phyloP scores from a whole-genome alignment of 2,888 invertebrate genomes.

The Andrena trimmerana region DNA sequence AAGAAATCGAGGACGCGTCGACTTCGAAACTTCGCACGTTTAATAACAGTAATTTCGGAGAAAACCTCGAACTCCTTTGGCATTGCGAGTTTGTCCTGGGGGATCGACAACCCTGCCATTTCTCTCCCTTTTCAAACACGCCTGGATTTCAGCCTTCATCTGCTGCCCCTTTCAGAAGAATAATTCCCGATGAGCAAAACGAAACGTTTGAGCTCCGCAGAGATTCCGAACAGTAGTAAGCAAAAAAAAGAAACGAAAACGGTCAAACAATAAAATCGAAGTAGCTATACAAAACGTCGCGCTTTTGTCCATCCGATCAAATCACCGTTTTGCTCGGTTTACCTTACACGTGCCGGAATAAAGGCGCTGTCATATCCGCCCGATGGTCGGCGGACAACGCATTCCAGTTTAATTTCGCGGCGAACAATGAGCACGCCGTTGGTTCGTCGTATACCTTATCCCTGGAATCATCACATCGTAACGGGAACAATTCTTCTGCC shows the following conservation, averaged over 20 bases:
- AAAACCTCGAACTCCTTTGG: background rate
- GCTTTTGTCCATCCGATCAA: conserved; percentile 25
- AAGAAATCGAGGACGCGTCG: conserved; percentile 1
- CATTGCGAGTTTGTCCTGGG: background rate
- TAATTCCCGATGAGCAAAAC: too few species aligned
- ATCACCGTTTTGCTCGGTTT: conserved; percentile 50
- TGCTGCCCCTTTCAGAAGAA: too few species aligned
- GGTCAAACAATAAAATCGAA: too few species aligned
- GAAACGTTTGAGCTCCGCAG: too few species aligned
- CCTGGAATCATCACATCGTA: conserved; percentile 26
- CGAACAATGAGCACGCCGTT: conserved; percentile 34
- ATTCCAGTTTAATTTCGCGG: conserved; percentile 35
- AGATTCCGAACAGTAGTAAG: too few species aligned
- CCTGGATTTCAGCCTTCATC: background rate
- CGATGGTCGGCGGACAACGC: conserved; percentile 19
- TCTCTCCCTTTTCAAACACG: background rate
- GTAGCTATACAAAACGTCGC: background rate
- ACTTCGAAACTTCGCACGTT: background rate
- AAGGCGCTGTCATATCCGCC: conserved; percentile 57
- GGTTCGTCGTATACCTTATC: conserved; percentile 37
- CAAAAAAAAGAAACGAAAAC: too few species aligned
- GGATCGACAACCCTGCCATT: background rate
- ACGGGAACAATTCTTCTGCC: background rate
- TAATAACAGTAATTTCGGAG: background rate
- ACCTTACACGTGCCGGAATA: conserved; percentile 57